Conservation (phyloP, 2,888 invertebrate species). For the Choreutis nemorana region DNA sequence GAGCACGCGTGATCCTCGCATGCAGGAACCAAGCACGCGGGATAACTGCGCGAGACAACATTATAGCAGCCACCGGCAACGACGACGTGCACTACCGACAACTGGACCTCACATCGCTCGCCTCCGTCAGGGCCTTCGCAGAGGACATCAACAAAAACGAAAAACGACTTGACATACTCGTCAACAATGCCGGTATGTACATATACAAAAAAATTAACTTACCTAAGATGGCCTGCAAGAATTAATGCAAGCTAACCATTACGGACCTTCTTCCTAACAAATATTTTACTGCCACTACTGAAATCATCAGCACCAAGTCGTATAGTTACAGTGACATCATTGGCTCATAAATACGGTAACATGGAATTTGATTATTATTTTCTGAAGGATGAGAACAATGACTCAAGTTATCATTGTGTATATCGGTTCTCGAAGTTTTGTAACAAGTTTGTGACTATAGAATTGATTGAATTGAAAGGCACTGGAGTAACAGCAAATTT, state of each 20-base stretch:
- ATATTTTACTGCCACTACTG: conserved; percentile 51
- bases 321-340: conserved; percentile 23
- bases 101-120: conserved; percentile 58
- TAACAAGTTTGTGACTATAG: conserved; percentile 20
- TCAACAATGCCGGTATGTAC: conserved; percentile 69
- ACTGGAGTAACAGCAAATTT: conserved; percentile 73
- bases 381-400: too few relatives aligned
- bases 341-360: too few relatives aligned
- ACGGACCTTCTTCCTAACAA: conserved; percentile 71
- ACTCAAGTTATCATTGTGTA: conserved; percentile 4
- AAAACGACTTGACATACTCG: conserved; percentile 62
- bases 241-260: conserved; percentile 61
- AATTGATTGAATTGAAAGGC: conserved; percentile 18
- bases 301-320: conserved; percentile 22
- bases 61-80: conserved; percentile 28
- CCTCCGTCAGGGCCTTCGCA: conserved; percentile 68
- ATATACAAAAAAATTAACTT: conserved; percentile 29
- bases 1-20: conserved; percentile 81
- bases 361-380: too few relatives aligned
- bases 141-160: conserved; percentile 58
- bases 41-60: conserved; percentile 48
- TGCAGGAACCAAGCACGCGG: too few relatives aligned
- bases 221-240: conserved; percentile 67
- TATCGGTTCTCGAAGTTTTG: conserved; percentile 21
- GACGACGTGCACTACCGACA: conserved; percentile 35